Conservation (phyloP, 1,140 invertebrate genomes). For the Diplogasteroides magnus region DNA sequence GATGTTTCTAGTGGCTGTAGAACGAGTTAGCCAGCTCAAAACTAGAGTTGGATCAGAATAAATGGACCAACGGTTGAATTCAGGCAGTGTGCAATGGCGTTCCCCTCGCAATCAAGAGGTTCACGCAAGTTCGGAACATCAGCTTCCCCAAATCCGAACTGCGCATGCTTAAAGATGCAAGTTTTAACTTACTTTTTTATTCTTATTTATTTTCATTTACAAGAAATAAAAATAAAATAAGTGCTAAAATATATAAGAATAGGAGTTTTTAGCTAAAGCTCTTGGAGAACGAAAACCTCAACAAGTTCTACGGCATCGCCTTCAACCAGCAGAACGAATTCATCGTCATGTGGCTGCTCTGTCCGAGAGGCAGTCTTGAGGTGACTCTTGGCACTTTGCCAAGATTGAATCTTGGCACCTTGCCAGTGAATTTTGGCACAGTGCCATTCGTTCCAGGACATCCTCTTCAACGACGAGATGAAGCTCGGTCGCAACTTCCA, state of each 20-base stretch:
- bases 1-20: too few relatives aligned
- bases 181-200: constrained; percentile 19
- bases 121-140: constrained; percentile 48
- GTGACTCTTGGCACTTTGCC: constrained; percentile 23
- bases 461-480: constrained; percentile 53
- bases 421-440: too few relatives aligned
- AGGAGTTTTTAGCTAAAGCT: constrained; percentile 47
- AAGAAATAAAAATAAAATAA: too few relatives aligned
- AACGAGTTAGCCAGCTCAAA: too few relatives aligned
- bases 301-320: constrained; percentile 55
- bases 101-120: constrained; percentile 36
- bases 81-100: constrained; percentile 11
- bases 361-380: constrained; percentile 49
- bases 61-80: background rate
- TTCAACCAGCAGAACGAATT: constrained; percentile 56
- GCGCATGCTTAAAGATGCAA: constrained; percentile 43
- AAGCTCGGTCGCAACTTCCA: constrained; percentile 54
- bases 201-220: constrained; percentile 17
- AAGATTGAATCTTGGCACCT: too few relatives aligned
- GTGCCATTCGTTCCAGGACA: constrained; percentile 38
- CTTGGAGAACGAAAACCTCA: constrained; percentile 53
- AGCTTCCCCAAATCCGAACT: constrained; percentile 50
- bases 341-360: constrained; percentile 51
- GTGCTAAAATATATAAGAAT: constrained; percentile 16
- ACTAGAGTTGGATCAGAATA: background rate